Evolutionary conservation across 2,888 invertebrate species (phyloP).

Genomic region (Harpagoxenus sublaevis): DNA sequence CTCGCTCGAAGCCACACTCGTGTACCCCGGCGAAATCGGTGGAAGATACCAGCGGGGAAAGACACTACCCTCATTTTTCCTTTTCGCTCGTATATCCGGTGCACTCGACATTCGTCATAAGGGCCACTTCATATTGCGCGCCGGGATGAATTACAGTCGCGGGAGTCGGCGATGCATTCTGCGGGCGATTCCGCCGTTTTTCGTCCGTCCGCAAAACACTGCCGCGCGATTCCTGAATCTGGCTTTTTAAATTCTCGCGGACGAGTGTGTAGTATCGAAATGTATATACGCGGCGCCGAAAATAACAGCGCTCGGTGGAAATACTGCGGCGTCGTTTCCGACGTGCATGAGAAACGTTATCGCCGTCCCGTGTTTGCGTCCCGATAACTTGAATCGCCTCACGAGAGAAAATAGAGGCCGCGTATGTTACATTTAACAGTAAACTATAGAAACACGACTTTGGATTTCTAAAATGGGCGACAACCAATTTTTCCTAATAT

Average conservation of each 20-base stretch:
- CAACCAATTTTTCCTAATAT: background rate
- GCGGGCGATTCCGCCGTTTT: constrained; percentile 62
- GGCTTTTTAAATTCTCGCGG: constrained; percentile 64
- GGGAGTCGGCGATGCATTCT: constrained; percentile 48
- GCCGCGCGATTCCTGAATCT: constrained; percentile 54
- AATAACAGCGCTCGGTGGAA: constrained; percentile 37
- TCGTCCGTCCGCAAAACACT: constrained; percentile 47
- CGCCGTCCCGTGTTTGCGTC: constrained; percentile 7
- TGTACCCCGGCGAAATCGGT: constrained; percentile 15
- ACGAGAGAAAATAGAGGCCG: background rate
- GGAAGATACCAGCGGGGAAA: constrained; percentile 40
- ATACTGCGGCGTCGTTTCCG: constrained; percentile 23
- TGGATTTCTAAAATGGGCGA: background rate
- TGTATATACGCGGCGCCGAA: constrained; percentile 17
- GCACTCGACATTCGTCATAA: constrained; percentile 64
- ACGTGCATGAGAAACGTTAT: constrained; percentile 30
- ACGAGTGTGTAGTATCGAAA: constrained; percentile 26
- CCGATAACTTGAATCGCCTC: constrained; percentile 22
- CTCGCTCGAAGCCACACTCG: constrained; percentile 9
- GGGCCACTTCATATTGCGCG: constrained; percentile 63
- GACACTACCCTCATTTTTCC: constrained; percentile 45
- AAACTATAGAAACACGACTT: background rate
- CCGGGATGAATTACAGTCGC: constrained; percentile 67
- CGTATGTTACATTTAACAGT: background rate
- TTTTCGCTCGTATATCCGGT: constrained; percentile 2